Evolutionary conservation across 2,797 vertebrate genomes (phyloP).

Genomic region (Diceros bicornis): DNA sequence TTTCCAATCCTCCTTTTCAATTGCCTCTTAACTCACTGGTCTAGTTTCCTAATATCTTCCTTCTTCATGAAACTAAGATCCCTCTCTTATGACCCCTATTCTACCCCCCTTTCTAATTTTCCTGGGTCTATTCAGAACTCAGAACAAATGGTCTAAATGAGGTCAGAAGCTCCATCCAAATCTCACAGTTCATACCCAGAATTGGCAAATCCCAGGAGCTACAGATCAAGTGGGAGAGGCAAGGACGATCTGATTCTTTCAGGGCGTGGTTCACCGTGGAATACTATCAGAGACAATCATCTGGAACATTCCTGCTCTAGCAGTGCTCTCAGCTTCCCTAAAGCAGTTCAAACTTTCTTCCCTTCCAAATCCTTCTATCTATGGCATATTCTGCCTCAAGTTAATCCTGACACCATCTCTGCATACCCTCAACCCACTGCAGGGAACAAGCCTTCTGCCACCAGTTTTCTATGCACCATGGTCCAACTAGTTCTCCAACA

Average conservation of each 20-base stretch:
- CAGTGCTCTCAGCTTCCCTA: constrained; percentile 39
- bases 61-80: constrained; percentile 34
- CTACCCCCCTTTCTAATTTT: constrained; percentile 28
- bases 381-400: constrained; percentile 23
- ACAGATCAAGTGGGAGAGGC: constrained; percentile 63
- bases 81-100: neutral
- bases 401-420: constrained; percentile 55
- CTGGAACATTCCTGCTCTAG: constrained; percentile 55
- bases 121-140: constrained; percentile 58
- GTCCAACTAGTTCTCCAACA: neutral
- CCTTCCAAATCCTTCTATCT: constrained; percentile 39
- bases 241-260: constrained; percentile 54
- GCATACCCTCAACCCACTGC: neutral
- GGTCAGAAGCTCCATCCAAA: constrained; percentile 53
- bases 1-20: constrained; percentile 39
- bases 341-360: constrained; percentile 48
- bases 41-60: constrained; percentile 25
- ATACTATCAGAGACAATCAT: constrained; percentile 65
- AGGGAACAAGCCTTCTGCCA: constrained; percentile 54
- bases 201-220: constrained; percentile 41
- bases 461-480: neutral
- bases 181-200: constrained; percentile 63
- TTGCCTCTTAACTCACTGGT: neutral
- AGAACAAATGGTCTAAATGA: constrained; percentile 70
- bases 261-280: constrained; percentile 56